These are phyloP conservation scores for Nyctibius bracteatus DNA, from an alignment of 2,113 vertebrate genomes.

Conservation along the genomic window DNA sequence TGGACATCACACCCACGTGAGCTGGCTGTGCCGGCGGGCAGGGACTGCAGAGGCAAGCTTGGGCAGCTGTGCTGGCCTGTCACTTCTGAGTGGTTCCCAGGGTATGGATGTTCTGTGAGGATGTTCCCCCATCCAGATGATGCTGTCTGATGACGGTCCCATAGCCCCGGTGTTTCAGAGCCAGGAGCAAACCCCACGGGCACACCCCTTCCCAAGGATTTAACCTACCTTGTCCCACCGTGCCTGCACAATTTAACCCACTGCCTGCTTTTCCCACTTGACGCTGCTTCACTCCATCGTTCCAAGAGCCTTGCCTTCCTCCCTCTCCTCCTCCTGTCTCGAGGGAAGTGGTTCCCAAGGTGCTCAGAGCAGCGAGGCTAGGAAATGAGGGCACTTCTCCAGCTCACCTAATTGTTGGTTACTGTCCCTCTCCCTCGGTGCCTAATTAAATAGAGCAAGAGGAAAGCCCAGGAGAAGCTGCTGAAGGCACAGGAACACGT, in stretches of 20 bases:
- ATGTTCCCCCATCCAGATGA: background rate
- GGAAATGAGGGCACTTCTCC: slow-evolving; percentile 50
- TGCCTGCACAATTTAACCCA: background rate
- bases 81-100: rapidly evolving
- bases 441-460: slow-evolving; percentile 60
- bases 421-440: background rate
- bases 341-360: background rate
- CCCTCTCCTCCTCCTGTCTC: background rate
- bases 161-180: background rate
- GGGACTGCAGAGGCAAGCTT: background rate
- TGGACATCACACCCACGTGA: background rate
- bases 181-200: background rate
- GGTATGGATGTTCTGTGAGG: background rate
- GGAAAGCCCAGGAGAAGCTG: slow-evolving; percentile 48
- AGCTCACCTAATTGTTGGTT: slow-evolving; percentile 59
- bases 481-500: background rate
- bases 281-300: background rate
- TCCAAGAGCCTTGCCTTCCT: background rate
- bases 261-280: background rate
- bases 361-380: background rate
- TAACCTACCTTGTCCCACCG: background rate
- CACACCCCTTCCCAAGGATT: background rate
- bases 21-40: background rate
- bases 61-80: background rate
- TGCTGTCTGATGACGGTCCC: background rate